Base-by-base conservation (phyloP, 2,888 invertebrate species). In the Nemotelus pantherinus region DNA sequence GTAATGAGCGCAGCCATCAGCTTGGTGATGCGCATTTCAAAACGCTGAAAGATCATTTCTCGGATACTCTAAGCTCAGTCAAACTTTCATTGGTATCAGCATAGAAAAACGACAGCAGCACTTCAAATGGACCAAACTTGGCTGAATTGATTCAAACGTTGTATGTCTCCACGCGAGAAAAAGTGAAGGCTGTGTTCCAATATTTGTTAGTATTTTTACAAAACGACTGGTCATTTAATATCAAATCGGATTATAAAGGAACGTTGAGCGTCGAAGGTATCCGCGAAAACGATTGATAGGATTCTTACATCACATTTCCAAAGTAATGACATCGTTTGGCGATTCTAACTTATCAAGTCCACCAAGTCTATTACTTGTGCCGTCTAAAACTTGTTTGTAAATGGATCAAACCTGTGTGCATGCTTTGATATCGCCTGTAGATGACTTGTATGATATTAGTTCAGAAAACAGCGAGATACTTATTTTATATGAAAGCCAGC, bases 371-470 rank as follows among this genome's bases (percentile, higher is more conserved):
- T 88, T 98, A 43, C 89, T 98, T 9, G 91, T 98, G 65, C 88
- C 98, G 58, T 97, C 97, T 2, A 94, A 97, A 87, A 91, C 96
- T 83, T 97, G 97, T 84, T 88, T 96, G 45, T 97, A 98, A 86
- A 93, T 98, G 88, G 95, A 96, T 84, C 93, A 94, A 81, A 93
- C 91, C 80, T 95, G 95, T 76, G 94, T 97, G 0, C 92, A 92
- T 80, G 93, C 95, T 83, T 88, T 98, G 85, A 87, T 94, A 68
- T 90, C 90, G 0, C 88, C 93, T 78, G 92, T 92, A 0, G 94
- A 94, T 85, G 94, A 94, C 82, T 89, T 93, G 81, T 94, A 94
- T 84, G 90, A 90, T 83, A 91, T 93, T 76, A 91, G 92, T 64
- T 87, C 89, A 0, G 89, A 89, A 80, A 89, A 89, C 80, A 88